These are phyloP conservation scores for Tangachromis dhanisi DNA, from an alignment of 2,113 vertebrate species.

Conservation along the genomic window DNA sequence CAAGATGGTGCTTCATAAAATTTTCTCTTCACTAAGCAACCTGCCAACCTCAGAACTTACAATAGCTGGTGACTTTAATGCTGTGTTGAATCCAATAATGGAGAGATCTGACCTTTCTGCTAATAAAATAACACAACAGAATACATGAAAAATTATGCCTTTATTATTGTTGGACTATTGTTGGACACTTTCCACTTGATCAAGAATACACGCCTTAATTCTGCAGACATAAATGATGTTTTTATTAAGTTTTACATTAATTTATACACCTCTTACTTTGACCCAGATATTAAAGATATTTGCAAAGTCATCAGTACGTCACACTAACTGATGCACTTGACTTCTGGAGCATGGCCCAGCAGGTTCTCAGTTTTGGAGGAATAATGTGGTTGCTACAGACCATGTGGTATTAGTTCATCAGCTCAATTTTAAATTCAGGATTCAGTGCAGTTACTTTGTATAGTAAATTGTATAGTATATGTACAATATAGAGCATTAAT, in stretches of 20 bases:
- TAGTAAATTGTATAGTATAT: accelerated
- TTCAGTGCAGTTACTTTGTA: background rate
- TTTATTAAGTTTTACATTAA: background rate
- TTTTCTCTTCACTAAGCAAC: background rate
- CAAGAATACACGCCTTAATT: background rate
- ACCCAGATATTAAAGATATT: background rate
- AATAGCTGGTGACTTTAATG: background rate
- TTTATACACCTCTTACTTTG: background rate
- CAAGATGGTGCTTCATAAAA: background rate
- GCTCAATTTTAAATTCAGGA: background rate
- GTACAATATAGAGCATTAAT: background rate
- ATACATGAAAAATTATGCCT: background rate
- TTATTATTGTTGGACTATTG: background rate
- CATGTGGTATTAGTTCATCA: background rate
- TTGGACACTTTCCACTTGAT: background rate
- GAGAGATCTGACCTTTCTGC: background rate
- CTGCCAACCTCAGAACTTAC: background rate
- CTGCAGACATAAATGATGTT: background rate
- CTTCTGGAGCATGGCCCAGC: background rate
- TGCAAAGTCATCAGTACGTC: background rate
- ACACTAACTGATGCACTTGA: background rate
- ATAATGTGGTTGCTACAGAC: background rate
- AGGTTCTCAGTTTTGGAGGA: background rate
- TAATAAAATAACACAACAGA: background rate
- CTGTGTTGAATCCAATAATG: background rate